These are phyloP conservation scores for Neomorphus geoffroyi DNA, from an alignment of 2,797 vertebrate species.

Conservation along the genomic window DNA sequence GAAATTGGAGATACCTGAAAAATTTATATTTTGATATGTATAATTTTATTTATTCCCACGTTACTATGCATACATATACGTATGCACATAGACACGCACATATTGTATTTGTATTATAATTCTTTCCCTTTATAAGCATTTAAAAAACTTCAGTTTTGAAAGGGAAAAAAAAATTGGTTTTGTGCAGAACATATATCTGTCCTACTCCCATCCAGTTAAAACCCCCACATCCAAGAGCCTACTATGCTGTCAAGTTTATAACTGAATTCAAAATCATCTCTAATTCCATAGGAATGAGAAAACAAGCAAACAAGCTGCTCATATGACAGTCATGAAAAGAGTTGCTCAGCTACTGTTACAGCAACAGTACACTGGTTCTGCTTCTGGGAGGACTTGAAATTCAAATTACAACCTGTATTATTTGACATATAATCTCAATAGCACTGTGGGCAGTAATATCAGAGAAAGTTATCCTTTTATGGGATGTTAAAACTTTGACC, in stretches of 20 bases:
- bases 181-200: background rate
- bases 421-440: background rate
- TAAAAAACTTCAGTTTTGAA: background rate
- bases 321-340: fast-evolving
- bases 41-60: background rate
- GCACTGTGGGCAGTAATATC: background rate
- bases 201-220: background rate
- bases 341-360: background rate
- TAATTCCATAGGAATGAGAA: background rate
- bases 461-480: background rate
- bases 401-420: background rate
- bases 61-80: background rate
- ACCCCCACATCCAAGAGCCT: background rate
- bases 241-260: background rate
- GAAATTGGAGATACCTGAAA: background rate
- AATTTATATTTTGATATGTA: background rate
- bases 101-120: background rate
- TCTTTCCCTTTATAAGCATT: background rate
- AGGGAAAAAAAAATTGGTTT: background rate
- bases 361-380: background rate
- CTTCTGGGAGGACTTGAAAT: background rate
- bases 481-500: background rate
- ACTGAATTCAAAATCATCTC: background rate
- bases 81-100: background rate
- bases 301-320: background rate